phyloP scores from a whole-genome alignment of 35 echinoderm and acorn worm species.

The Acanthaster planci region DNA sequence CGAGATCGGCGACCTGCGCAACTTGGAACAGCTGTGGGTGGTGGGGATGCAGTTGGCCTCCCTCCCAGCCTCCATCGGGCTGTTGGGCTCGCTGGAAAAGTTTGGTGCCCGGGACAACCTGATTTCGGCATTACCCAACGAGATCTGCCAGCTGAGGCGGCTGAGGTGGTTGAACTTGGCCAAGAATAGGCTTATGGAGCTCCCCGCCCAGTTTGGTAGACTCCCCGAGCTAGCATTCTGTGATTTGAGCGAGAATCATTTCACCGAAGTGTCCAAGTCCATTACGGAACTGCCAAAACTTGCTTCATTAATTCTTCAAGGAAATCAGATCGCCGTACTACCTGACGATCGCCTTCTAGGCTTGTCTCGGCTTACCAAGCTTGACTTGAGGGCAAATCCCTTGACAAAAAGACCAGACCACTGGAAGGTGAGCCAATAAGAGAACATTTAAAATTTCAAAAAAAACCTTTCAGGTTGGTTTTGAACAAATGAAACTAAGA shows the following conservation, averaged over 20 bases:
- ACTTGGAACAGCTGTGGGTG: conserved; percentile 79
- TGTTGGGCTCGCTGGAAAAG: conserved; percentile 68
- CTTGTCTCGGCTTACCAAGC: conserved; percentile 71
- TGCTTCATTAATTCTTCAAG: conserved; percentile 60
- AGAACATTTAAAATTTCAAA: not conserved
- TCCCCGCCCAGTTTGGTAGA: conserved; percentile 69
- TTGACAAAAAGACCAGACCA: conserved; percentile 81
- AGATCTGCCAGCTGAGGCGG: conserved; percentile 56
- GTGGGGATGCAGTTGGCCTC: conserved; percentile 58
- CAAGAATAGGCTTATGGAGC: conserved; percentile 44
- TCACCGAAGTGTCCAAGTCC: conserved; percentile 35
- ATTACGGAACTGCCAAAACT: conserved; percentile 60
- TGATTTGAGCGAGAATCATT: conserved; percentile 82
- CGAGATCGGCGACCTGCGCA: conserved; percentile 90
- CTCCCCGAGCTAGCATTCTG: conserved; percentile 69
- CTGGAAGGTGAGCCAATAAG: conserved; percentile 76
- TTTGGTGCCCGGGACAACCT: conserved; percentile 81
- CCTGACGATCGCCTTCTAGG: conserved; percentile 85
- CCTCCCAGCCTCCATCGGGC: conserved; percentile 77
- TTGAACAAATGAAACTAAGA: not conserved
- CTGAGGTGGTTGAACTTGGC: conserved; percentile 84
- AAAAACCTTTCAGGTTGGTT: not conserved
- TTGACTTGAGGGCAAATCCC: conserved; percentile 88
- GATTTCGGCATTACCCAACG: conserved; percentile 62
- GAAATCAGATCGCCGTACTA: conserved; percentile 67